These are phyloP conservation scores for Himalopsyche kuldschensis DNA, from an alignment of 2,888 invertebrate genomes.

Conservation along the genomic window DNA sequence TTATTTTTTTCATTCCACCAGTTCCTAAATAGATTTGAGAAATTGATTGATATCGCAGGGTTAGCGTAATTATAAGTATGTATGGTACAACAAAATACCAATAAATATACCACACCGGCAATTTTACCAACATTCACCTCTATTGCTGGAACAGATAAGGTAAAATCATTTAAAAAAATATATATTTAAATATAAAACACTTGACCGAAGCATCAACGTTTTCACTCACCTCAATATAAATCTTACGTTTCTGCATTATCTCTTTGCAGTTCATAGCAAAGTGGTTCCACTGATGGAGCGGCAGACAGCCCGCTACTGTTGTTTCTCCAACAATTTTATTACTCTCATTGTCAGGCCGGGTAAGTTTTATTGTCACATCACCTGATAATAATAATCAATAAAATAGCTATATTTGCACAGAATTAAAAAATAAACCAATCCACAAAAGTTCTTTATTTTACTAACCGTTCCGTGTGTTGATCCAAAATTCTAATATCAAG, in stretches of 20 bases:
- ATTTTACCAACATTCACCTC: too few species aligned
- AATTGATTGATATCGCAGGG: too few species aligned
- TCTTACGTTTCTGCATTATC: slow-evolving; percentile 58
- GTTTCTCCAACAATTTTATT: slow-evolving; percentile 58
- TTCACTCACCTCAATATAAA: slow-evolving; percentile 56
- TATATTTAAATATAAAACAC: too few species aligned
- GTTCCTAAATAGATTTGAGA: too few species aligned
- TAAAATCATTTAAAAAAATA: too few species aligned
- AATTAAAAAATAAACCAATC: background rate
- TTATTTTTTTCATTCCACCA: too few species aligned
- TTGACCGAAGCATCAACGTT: too few species aligned
- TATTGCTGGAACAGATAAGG: too few species aligned
- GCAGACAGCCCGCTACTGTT: slow-evolving; percentile 51
- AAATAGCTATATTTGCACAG: background rate
- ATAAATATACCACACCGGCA: too few species aligned
- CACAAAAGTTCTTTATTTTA: background rate
- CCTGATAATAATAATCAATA: slow-evolving; percentile 45
- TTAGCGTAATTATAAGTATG: too few species aligned
- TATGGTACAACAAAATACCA: too few species aligned
- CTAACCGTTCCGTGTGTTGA: slow-evolving; percentile 54
- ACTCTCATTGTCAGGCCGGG: slow-evolving; percentile 56
- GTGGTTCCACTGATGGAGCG: slow-evolving; percentile 60
- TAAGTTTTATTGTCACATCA: slow-evolving; percentile 53
- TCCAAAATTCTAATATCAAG: slow-evolving; percentile 65
- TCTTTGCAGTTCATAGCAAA: slow-evolving; percentile 63